A percentile compares a stretch with the other conserved stretches of the same genome.
These are phyloP conservation scores for Istiophorus platypterus DNA, from an alignment of 2,113 vertebrate genomes.

Conservation along the genomic window DNA sequence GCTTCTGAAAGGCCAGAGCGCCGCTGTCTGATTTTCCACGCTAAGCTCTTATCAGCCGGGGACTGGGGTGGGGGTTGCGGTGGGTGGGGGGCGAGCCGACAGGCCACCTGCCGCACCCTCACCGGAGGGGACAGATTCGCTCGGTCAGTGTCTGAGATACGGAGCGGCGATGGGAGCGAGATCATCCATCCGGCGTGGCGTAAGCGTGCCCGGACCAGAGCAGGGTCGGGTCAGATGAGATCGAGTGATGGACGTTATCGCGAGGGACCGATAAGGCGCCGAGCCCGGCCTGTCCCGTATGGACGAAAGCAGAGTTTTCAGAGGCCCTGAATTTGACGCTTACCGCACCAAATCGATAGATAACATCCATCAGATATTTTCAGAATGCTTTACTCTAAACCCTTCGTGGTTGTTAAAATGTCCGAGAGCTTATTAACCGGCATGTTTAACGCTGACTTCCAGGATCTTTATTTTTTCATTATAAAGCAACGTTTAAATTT, in stretches of 20 bases:
- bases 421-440: conserved; percentile 2
- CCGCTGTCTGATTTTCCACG: conserved; percentile 74
- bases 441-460: neutral
- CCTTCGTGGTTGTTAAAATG: conserved; percentile 9
- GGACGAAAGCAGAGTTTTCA: conserved; percentile 37
- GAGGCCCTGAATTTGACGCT: conserved; percentile 35
- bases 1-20: conserved; percentile 73
- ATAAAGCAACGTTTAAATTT: conserved; percentile 19
- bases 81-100: conserved; percentile 53
- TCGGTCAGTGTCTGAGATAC: conserved; percentile 66
- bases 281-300: neutral
- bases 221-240: conserved; percentile 67
- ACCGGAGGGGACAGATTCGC: conserved; percentile 63
- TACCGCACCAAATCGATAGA: conserved; percentile 23
- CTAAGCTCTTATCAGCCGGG: conserved; percentile 70
- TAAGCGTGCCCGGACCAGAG: conserved; percentile 60
- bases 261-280: conserved; percentile 28
- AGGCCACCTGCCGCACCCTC: conserved; percentile 74
- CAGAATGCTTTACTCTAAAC: conserved; percentile 19
- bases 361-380: conserved; percentile 19
- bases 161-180: conserved; percentile 64
- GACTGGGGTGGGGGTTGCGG: conserved; percentile 42
- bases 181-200: conserved; percentile 67
- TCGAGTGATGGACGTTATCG: conserved; percentile 62
- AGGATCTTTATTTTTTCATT: conserved; percentile 2